Evolutionary conservation across 2,113 vertebrate genomes (phyloP).

Genomic region (Hippocampus comes): DNA sequence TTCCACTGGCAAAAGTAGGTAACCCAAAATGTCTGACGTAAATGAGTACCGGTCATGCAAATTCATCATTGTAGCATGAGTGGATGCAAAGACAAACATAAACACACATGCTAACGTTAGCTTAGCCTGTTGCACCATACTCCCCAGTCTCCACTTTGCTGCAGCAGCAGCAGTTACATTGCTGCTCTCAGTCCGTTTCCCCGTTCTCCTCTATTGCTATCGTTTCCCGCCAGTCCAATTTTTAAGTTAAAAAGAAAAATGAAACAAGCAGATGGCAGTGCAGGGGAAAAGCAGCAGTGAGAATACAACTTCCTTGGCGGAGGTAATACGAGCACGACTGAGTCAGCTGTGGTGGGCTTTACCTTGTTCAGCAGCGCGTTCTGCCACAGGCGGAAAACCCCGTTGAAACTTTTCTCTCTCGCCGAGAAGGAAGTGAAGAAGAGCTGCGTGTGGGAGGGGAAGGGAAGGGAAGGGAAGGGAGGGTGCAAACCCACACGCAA

Average conservation of each 20-base stretch:
- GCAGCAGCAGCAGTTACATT: background rate
- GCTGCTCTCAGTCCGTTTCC: background rate
- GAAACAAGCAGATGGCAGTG: too few species aligned
- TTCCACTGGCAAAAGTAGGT: too few species aligned
- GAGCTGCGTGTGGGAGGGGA: slow-evolving; percentile 67
- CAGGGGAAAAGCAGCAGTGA: too few species aligned
- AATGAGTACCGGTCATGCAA: background rate
- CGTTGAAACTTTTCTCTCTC: slow-evolving; percentile 88
- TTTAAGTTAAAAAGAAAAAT: background rate
- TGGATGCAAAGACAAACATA: background rate
- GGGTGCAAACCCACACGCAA: background rate
- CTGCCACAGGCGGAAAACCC: slow-evolving; percentile 90
- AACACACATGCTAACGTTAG: background rate
- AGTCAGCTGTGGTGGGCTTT: slow-evolving; percentile 17
- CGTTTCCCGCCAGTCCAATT: background rate
- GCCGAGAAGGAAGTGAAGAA: slow-evolving; percentile 90
- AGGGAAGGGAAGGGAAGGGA: background rate
- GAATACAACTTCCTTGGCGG: too few species aligned
- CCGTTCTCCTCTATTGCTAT: background rate
- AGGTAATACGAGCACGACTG: background rate
- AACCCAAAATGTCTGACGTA: too few species aligned
- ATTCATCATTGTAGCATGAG: background rate
- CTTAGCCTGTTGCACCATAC: background rate
- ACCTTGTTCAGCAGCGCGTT: slow-evolving; percentile 88
- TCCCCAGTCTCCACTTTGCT: background rate